Evolutionary conservation across 2,113 vertebrate genomes (phyloP).

Genomic region (Ornithorhynchus anatinus): DNA sequence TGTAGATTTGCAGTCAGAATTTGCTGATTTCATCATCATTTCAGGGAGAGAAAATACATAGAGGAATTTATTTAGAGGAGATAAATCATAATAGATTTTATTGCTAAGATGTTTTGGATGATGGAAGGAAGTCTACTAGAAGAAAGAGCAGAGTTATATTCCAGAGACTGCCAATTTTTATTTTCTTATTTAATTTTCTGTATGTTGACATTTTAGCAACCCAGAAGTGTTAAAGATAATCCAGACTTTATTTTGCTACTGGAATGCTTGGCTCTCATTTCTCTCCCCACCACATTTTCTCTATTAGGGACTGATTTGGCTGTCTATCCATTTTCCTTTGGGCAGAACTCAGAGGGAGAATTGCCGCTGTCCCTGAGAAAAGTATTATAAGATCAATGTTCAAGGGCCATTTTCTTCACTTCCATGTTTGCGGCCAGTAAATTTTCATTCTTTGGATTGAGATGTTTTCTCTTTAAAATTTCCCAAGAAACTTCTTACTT

Average conservation of each 20-base stretch:
- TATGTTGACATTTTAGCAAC: background rate
- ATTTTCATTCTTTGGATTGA: background rate
- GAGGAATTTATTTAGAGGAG: accelerated
- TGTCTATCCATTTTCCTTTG: background rate
- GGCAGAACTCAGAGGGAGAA: background rate
- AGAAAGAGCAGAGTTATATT: background rate
- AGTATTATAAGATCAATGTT: background rate
- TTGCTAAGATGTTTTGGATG: background rate
- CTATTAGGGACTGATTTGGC: too few species aligned
- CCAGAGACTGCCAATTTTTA: background rate
- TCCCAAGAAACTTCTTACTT: background rate
- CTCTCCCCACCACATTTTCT: too few species aligned
- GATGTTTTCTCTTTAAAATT: background rate
- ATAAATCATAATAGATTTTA: background rate
- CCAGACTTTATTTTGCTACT: accelerated
- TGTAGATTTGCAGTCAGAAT: background rate
- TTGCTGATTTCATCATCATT: background rate
- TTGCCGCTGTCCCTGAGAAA: background rate
- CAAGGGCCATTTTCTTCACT: background rate
- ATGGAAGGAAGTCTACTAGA: slow-evolving; percentile 3
- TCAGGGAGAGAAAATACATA: background rate
- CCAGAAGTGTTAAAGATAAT: background rate
- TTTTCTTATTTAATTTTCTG: background rate
- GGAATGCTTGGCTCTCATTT: too few species aligned
- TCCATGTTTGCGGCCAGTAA: background rate